Base-by-base conservation (phyloP, 2,888 invertebrate species). In the Unio pictorum region DNA sequence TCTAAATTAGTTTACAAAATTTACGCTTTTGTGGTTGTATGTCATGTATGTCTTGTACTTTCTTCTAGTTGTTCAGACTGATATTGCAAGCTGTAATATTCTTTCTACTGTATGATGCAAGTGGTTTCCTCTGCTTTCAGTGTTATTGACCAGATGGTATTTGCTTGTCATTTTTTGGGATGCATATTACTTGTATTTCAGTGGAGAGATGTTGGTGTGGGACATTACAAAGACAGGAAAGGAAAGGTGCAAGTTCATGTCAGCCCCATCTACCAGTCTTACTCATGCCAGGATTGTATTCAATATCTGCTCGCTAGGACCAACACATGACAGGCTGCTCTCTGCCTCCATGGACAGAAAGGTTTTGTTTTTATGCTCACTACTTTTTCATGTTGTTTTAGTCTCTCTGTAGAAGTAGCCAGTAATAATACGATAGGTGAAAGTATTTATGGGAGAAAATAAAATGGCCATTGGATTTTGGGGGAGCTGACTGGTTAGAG, bases 191-290 rank as follows among this genome's bases (percentile, higher is more conserved):
- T 28, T 11, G 18, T 23, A 30, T 79, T 77, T 65, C 72, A 93
- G 91, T 84, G 93, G 93, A 45, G 93, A 94, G 84, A 83, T 95
- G 55, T 79, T 94, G 58, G 88, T 92, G 59, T 93, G 93, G 91
- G 92, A 93, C 82, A 92, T 95, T n/a, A 68, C 76, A 8, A 72
- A 74, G 34, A 58, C 74, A 17, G 79, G 78, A 18, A 78, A 82
- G 59, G 78, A 83, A 63, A 75, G 79, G 55, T 77, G 72, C 60
- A 76, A 83, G 64, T 34, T 75, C 20, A 79, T 87, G 63, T 71
- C 73, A 20, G 62, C 76, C 3, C 18, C 64, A 23, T 68, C 75
- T 58, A 61, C 58, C 23, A 75, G 73, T 54, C 66, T 64, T 56
- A 71, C 71, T 11, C 94, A 94, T 83, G 90, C 89, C 55, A 91